These are phyloP conservation scores for Parambassis ranga DNA, from an alignment of 2,797 vertebrate species.

Conservation along the genomic window DNA sequence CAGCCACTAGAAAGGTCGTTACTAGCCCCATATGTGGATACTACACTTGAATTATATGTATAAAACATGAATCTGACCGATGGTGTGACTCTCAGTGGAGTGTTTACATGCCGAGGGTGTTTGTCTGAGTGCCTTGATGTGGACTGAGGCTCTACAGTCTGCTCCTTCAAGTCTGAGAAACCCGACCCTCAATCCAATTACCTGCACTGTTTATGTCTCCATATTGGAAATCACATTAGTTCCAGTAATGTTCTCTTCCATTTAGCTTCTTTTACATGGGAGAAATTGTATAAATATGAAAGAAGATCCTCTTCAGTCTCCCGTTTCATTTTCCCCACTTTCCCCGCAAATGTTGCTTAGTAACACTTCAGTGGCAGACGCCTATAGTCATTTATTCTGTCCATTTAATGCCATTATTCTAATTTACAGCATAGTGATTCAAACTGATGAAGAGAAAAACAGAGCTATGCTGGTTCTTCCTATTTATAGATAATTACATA, in stretches of 20 bases:
- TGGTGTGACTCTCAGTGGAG: not conserved
- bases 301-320: not conserved
- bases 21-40: no score
- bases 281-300: not conserved
- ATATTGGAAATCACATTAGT: constrained; percentile 22
- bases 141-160: not conserved
- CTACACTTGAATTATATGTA: no score
- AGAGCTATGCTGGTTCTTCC: not conserved
- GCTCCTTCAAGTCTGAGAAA: constrained; percentile 16
- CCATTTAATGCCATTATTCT: not conserved
- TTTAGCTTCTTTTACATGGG: constrained; percentile 11
- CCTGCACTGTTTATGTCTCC: constrained; percentile 38
- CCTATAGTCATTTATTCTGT: not conserved
- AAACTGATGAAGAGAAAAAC: not conserved
- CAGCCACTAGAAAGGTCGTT: no score
- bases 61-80: no score
- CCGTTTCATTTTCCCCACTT: not conserved
- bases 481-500: constrained; percentile 53
- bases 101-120: constrained; percentile 18
- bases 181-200: constrained; percentile 29
- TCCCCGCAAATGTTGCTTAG: no score
- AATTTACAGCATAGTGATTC: not conserved
- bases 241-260: constrained; percentile 13
- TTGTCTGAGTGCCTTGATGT: not conserved
- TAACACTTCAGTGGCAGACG: not conserved